Conservation (phyloP, 1,140 invertebrate species). For the Doryteuthis pealeii region DNA sequence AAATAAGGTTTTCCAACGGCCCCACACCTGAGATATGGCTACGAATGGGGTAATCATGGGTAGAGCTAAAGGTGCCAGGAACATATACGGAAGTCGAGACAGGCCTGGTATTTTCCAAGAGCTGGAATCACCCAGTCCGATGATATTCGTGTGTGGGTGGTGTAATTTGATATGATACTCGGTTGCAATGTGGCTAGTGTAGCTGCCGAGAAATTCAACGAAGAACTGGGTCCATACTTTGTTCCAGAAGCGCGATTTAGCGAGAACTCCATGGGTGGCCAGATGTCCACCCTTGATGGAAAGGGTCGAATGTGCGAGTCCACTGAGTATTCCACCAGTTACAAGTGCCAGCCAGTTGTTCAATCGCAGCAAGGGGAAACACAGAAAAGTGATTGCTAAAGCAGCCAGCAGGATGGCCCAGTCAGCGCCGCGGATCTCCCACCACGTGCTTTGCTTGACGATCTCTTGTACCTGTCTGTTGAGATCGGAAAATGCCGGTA, state of each 20-base stretch:
- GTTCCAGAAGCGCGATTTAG: constrained; percentile 27
- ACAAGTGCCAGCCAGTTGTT: constrained; percentile 15
- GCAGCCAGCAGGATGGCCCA: constrained; percentile 29
- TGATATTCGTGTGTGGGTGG: constrained; percentile 57
- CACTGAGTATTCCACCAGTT: constrained; percentile 37
- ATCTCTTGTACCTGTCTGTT: constrained; percentile 34
- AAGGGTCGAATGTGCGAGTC: constrained; percentile 38
- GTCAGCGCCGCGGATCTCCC: constrained; percentile 49
- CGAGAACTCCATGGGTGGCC: constrained; percentile 38
- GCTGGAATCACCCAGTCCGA: constrained; percentile 55
- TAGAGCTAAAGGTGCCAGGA: constrained; percentile 46
- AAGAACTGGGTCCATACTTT: constrained; percentile 36
- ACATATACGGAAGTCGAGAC: constrained; percentile 52
- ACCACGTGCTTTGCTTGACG: constrained; percentile 35
- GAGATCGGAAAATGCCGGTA: constrained; percentile 43
- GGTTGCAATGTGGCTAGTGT: constrained; percentile 40
- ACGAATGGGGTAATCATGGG: constrained; percentile 45
- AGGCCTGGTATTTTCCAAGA: constrained; percentile 51
- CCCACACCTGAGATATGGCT: constrained; percentile 32
- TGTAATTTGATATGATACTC: constrained; percentile 51
- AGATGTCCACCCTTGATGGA: constrained; percentile 42
- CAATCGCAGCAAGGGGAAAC: constrained; percentile 30
- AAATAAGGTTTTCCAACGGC: constrained; percentile 27
- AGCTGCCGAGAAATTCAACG: constrained; percentile 45
- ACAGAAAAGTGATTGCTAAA: constrained; percentile 25